Base-by-base conservation (phyloP, 2,888 invertebrate species). In the Netelia inedita region DNA sequence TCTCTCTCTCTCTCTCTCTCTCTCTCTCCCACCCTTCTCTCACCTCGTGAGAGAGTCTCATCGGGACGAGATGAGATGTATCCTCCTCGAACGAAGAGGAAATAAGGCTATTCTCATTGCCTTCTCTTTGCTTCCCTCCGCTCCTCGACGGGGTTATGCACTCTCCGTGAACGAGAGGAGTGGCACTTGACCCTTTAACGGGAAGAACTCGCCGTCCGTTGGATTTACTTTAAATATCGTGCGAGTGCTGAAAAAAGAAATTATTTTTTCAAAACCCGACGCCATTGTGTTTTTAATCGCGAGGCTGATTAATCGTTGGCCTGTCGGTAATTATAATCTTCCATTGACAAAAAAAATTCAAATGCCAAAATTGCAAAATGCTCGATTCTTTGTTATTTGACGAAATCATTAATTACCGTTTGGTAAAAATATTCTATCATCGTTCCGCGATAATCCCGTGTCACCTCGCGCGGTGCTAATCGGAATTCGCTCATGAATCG, bases 181-280 rank as follows among this genome's bases (percentile, higher is more conserved):
- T 69, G 69, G 55, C 69, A 69, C 55, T 69, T 69, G 55, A 69
- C 69, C 69, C 69, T 55, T 69, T 61, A 73, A 73, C 73, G 73
- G 46, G 61, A 73, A 46, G 28, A 73, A 14, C 61, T 28, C 28
- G 46, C 41, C 46, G 43, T 61, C 46, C 73, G 43, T 73, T 73
- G 35, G 28, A 41, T 43, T 35, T 57, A 10, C 41, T 59, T 21
- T 23, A 21, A 41, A 59, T 19, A 61, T 53, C 53, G n/a, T 23
- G 35, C 14, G 21, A 14, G 43, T 57, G 57, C 41, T 73, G 21
- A 46, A 73, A 61, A 61, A 73, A 21, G 65, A 65, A 11, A 11
- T 9, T 46, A 1, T 9, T 46, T 46, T 46, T 46, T 46, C 2
- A 28, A 28, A n/a, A n/a, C n/a, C n/a, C n/a, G n/a, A n/a, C n/a